Evolutionary conservation across 2,113 vertebrate species (phyloP).

Genomic region (Eurystomus gularis): DNA sequence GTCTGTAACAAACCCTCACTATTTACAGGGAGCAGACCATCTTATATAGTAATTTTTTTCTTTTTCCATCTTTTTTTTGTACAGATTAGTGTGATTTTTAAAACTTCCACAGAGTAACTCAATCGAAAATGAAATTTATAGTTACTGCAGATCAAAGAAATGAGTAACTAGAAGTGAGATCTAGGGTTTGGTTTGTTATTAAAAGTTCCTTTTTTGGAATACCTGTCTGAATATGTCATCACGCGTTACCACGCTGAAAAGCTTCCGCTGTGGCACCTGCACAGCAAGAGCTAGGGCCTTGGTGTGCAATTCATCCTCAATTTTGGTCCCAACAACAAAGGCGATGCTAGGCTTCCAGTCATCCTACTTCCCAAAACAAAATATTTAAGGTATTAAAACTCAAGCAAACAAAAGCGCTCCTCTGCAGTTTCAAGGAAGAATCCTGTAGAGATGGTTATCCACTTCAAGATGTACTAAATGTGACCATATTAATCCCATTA

Average conservation of each 20-base stretch:
- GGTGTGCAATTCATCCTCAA: constrained; percentile 76
- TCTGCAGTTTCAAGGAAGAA: neutral
- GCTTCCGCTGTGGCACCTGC: constrained; percentile 75
- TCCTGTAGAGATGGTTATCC: neutral
- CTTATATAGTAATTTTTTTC: neutral
- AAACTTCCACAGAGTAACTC: neutral
- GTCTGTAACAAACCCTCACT: neutral
- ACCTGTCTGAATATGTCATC: constrained; percentile 80
- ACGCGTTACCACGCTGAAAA: constrained; percentile 77
- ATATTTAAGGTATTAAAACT: neutral
- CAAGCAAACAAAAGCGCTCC: neutral
- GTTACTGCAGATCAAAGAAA: neutral
- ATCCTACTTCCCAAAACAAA: constrained; percentile 69
- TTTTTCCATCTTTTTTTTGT: neutral
- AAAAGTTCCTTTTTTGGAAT: neutral
- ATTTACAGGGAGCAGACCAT: neutral
- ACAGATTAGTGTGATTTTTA: neutral
- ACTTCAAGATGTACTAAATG: neutral
- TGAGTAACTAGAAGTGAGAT: neutral
- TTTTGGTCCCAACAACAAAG: constrained; percentile 73
- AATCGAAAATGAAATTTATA: neutral
- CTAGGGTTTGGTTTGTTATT: neutral
- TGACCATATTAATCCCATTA: neutral
- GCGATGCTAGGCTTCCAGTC: constrained; percentile 81
- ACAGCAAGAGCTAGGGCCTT: constrained; percentile 75